Base-by-base conservation (phyloP, 2,888 invertebrate genomes). In the Chrysolina oricalcia region DNA sequence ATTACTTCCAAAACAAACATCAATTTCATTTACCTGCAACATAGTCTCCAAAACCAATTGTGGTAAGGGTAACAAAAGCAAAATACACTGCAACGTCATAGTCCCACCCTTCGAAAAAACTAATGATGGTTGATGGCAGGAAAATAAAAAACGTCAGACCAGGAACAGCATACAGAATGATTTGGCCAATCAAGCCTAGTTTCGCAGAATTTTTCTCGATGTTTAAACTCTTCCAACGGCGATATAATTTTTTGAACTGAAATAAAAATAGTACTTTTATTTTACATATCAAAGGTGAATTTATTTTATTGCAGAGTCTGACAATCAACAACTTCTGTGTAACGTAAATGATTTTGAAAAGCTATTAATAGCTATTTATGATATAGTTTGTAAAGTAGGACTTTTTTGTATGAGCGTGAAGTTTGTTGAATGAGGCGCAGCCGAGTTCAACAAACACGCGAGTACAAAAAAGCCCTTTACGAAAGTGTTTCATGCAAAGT, bases 31-130 rank as follows among this genome's bases (percentile, higher is more conserved):
- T 89, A 95, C 96, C 95, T 88, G 97, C 96, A 41, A 97, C 97
- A 85, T 93, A 93, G 88, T 97, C 97, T n/a, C 97, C 97, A 87
- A 97, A 97, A 50, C 97, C 97, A 80, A 97, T 97, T 4, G 96
- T 96, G 2, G 96, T 95, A 13, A 96, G 91, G 0, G 96, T 96
- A 15, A 96, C 95, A 86, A 96, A 97, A 21, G 96, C 94, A 85
- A 95, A 97, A 87, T 97, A 97, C 56, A 97, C 91, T 0, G 96
- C 92, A 56, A 96, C 93, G 10, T 95, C 92, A 86, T 95, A 97
- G 10, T 92, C 91, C 97, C 97, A 97, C 0, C 92, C 93, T 89
- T 97, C 97, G 83, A 96, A 95, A 70, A 94, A 91, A 19, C 94
- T 93, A 85, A 97, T 96, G 48, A 97, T 91, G 80, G 94, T 93